A percentile compares a stretch with the other conserved stretches of the same genome.
Evolutionary conservation across 30 jellyfish, hydroid and myxozoan genomes (phyloP).

Genomic region (Euphysa ruthae): DNA sequence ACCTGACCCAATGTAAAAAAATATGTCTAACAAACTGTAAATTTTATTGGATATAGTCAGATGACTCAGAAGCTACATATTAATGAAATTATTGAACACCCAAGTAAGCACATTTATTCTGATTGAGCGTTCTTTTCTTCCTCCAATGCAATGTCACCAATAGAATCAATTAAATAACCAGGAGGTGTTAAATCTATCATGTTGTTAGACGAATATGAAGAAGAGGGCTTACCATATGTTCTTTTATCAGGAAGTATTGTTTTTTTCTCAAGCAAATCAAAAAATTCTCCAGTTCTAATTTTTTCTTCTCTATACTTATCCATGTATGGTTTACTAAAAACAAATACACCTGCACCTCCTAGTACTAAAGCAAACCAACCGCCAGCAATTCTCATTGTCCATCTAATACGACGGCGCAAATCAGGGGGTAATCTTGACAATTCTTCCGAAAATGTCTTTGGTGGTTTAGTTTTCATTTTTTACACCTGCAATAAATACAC

Average conservation of each 20-base stretch:
- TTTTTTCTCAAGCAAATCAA: neutral
- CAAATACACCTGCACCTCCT: slow-evolving; percentile 32
- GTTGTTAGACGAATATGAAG: neutral
- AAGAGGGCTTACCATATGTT: neutral
- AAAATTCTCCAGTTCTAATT: slow-evolving; percentile 25
- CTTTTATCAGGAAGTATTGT: neutral
- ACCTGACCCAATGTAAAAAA: too few species aligned
- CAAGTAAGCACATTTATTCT: too few species aligned
- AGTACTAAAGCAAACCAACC: slow-evolving; percentile 13
- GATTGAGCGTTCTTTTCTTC: neutral
- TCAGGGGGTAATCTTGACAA: slow-evolving; percentile 1
- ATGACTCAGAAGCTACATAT: too few species aligned
- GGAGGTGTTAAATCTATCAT: slow-evolving; percentile 16
- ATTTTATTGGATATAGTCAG: too few species aligned
- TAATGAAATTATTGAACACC: too few species aligned
- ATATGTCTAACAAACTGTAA: too few species aligned
- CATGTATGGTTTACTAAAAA: slow-evolving; percentile 29
- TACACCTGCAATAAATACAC: too few species aligned
- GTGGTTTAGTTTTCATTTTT: too few species aligned
- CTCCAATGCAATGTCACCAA: neutral
- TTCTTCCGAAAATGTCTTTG: neutral
- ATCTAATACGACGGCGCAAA: slow-evolving; percentile 10
- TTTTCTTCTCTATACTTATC: slow-evolving; percentile 21
- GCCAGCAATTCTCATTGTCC: slow-evolving; percentile 28
- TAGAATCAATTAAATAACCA: neutral